Percentiles rank a stretch among this genome's conserved stretches.
phyloP scores from a whole-genome alignment of 2,888 invertebrate genomes.

The Platycheirus albimanus region DNA sequence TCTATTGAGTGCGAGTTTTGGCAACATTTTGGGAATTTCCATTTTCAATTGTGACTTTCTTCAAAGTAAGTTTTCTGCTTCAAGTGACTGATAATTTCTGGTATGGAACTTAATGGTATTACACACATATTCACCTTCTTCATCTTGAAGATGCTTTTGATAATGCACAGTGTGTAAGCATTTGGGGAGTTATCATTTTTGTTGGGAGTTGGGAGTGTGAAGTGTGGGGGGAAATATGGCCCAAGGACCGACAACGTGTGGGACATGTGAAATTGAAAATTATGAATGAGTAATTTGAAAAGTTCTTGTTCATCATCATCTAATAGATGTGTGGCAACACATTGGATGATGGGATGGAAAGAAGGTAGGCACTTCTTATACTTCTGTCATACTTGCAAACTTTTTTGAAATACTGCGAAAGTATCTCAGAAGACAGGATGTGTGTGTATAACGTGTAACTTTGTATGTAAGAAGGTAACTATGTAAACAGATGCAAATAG shows the following conservation, averaged over 20 bases:
- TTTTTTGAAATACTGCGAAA: slow-evolving; percentile 48
- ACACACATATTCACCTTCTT: background rate
- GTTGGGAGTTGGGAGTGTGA: background rate
- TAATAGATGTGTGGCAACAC: slow-evolving; percentile 14
- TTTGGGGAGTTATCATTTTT: background rate
- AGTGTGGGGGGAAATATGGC: background rate
- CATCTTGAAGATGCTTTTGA: background rate
- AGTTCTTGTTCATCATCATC: slow-evolving; percentile 38
- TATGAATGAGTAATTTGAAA: slow-evolving; percentile 68
- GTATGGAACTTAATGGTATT: background rate
- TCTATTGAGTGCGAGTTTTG: slow-evolving; percentile 40
- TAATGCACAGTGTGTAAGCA: slow-evolving; percentile 4
- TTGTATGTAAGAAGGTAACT: no score
- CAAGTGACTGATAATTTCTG: slow-evolving; percentile 66
- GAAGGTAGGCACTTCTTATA: background rate
- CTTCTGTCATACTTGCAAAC: background rate
- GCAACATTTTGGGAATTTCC: slow-evolving; percentile 61
- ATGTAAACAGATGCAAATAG: no score
- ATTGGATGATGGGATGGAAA: background rate
- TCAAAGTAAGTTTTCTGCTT: slow-evolving; percentile 47
- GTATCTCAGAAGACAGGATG: background rate
- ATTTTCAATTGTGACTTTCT: slow-evolving; percentile 65
- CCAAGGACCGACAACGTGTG: slow-evolving; percentile 21
- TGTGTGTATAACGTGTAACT: no score
- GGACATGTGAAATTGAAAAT: slow-evolving; percentile 69